Percentiles rank a stretch among this genome's conserved stretches.
Conservation (phyloP, 2,797 vertebrate genomes). For the Sebastes vulpes region DNA sequence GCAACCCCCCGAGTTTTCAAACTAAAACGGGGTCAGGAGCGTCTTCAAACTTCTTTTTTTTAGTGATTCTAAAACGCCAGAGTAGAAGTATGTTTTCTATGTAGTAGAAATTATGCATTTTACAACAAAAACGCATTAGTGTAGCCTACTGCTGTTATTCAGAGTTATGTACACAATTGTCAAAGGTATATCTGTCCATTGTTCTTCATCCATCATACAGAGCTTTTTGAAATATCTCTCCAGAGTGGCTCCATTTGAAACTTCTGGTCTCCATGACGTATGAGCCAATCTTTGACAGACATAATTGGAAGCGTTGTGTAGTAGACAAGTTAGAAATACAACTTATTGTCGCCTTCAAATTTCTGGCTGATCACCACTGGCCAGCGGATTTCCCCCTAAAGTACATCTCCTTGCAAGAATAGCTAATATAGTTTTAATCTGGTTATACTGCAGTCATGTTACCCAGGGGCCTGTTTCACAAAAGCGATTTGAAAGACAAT, state of each 20-base stretch:
- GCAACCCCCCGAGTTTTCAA: too few relatives aligned
- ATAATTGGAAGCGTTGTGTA: not conserved
- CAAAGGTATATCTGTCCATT: not conserved
- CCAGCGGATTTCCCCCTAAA: not conserved
- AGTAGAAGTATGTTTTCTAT: too few relatives aligned
- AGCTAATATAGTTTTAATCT: not conserved
- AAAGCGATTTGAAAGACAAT: not conserved
- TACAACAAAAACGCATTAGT: too few relatives aligned
- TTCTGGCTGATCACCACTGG: not conserved
- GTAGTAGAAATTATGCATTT: too few relatives aligned
- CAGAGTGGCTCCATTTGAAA: not conserved
- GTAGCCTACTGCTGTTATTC: not conserved
- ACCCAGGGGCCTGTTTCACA: not conserved
- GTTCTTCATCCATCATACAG: not conserved
- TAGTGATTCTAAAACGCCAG: too few relatives aligned
- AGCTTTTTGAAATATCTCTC: not conserved
- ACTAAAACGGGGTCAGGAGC: too few relatives aligned
- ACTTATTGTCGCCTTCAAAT: not conserved
- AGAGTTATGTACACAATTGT: not conserved
- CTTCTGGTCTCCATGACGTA: not conserved
- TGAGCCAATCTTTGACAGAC: not conserved
- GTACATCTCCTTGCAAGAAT: not conserved
- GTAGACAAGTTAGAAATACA: not conserved
- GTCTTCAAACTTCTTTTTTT: too few relatives aligned
- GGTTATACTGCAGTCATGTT: not conserved